Evolutionary conservation across 2,113 vertebrate genomes (phyloP).

Genomic region (Steatornis caripensis): DNA sequence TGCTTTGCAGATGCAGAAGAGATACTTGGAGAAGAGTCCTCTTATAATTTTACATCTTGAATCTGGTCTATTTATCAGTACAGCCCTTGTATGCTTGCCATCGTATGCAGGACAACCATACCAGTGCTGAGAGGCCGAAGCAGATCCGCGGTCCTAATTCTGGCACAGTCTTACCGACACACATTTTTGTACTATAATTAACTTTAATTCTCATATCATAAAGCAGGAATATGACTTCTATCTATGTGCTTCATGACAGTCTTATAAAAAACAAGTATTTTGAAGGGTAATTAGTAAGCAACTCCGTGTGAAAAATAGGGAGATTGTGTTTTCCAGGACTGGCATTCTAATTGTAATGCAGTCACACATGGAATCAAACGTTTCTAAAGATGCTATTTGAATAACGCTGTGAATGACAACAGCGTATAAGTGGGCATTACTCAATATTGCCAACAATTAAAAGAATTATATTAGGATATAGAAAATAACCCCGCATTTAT

Average conservation of each 20-base stretch:
- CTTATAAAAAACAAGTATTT: not conserved
- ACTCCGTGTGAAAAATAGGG: not conserved
- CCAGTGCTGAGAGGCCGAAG: not conserved
- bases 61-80: not conserved
- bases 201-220: not conserved
- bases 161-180: not conserved
- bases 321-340: not conserved
- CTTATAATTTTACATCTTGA: not conserved
- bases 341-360: not conserved
- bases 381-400: constrained; percentile 7
- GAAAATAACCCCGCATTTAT: not conserved
- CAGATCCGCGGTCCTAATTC: not conserved
- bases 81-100: not conserved
- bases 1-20: not conserved
- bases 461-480: not conserved
- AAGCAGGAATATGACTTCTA: not conserved
- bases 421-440: not conserved
- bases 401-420: not conserved
- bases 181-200: not conserved
- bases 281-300: not conserved
- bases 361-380: not conserved
- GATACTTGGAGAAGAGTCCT: not conserved
- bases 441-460: not conserved
- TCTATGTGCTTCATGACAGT: not conserved
- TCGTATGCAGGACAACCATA: not conserved